Percentiles rank a stretch among this genome's conserved stretches.
Evolutionary conservation across 2,797 vertebrate genomes (phyloP).

Genomic region (Pangasius djambal): DNA sequence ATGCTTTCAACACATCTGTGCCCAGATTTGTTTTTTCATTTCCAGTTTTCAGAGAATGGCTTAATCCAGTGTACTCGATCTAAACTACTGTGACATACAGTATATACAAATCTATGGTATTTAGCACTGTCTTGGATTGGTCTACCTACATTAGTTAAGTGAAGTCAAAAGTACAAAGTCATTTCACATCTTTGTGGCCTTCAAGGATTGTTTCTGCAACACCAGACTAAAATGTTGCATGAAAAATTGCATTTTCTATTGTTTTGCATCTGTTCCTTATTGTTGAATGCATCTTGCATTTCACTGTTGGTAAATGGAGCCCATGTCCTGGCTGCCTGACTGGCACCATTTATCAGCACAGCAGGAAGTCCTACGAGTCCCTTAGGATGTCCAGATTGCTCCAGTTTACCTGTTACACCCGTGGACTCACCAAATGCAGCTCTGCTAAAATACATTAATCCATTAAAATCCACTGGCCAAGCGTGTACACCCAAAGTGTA

Average conservation of each 20-base stretch:
- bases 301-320: conserved; percentile 37
- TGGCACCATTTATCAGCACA: conserved; percentile 41
- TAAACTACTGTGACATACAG: neutral
- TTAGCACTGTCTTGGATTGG: neutral
- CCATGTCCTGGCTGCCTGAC: conserved; percentile 31
- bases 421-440: conserved; percentile 46
- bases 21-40: neutral
- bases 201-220: neutral
- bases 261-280: conserved; percentile 34
- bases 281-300: conserved; percentile 26
- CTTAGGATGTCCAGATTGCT: conserved; percentile 47
- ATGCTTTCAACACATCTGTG: neutral
- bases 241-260: conserved; percentile 43
- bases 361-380: conserved; percentile 56
- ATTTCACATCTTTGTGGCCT: neutral
- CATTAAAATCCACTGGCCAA: conserved; percentile 2
- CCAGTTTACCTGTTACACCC: conserved; percentile 55
- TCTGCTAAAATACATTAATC: conserved; percentile 55
- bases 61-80: neutral
- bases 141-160: neutral
- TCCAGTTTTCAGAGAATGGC: neutral
- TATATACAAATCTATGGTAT: neutral
- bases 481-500: neutral
- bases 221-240: conserved; percentile 8
- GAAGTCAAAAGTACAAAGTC: neutral